Evolutionary conservation across 2,113 vertebrate genomes (phyloP).

Genomic region (Semnornis frantzii): DNA sequence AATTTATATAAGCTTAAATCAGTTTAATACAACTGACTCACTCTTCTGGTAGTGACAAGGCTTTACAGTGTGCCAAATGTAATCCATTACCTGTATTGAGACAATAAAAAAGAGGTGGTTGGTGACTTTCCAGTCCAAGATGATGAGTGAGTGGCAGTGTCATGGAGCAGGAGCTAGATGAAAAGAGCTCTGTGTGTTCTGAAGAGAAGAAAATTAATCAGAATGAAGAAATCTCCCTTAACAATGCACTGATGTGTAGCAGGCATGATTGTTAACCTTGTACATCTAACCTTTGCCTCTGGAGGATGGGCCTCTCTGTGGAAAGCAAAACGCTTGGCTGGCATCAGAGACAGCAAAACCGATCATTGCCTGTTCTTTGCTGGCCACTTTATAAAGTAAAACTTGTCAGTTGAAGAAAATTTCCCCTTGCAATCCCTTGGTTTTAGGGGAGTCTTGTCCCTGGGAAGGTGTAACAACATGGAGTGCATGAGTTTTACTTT

Average conservation of each 20-base stretch:
- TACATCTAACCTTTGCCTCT: background rate
- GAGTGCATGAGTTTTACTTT: background rate
- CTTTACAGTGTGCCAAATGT: background rate
- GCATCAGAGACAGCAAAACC: background rate
- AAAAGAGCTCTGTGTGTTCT: background rate
- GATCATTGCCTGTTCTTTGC: background rate
- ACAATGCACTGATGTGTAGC: background rate
- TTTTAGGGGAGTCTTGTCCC: background rate
- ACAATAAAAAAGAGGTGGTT: background rate
- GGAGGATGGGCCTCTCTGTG: background rate
- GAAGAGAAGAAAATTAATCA: background rate
- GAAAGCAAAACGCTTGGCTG: background rate
- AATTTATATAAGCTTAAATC: conserved; percentile 22
- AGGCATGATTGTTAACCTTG: background rate
- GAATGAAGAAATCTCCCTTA: background rate
- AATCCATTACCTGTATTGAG: conserved; percentile 25
- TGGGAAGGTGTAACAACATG: background rate
- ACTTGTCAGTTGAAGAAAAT: background rate
- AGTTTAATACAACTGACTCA: conserved; percentile 38
- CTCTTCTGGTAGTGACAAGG: background rate
- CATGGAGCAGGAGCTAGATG: background rate
- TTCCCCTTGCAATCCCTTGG: background rate
- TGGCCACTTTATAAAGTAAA: background rate
- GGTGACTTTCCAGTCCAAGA: background rate
- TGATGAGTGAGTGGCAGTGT: background rate